These are phyloP conservation scores for Lasioglossum vierecki DNA, from an alignment of 2,888 invertebrate genomes.

Conservation along the genomic window DNA sequence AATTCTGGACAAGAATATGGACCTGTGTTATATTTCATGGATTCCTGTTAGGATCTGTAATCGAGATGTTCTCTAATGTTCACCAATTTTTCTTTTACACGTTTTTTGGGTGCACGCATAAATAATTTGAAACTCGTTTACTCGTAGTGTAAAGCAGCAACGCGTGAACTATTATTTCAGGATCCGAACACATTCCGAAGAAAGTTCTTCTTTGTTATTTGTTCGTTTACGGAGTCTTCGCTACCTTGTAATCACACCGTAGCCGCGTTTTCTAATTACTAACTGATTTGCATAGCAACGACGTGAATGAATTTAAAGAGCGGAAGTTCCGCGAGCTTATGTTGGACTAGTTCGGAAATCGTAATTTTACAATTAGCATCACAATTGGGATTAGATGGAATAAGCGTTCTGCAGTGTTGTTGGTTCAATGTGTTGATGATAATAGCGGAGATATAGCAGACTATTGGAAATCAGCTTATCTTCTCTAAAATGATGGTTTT, in stretches of 20 bases:
- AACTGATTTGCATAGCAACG: neutral
- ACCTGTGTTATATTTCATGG: too few species aligned
- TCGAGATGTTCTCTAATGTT: neutral
- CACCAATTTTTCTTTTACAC: neutral
- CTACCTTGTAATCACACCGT: neutral
- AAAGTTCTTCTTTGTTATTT: neutral
- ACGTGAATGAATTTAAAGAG: constrained; percentile 1
- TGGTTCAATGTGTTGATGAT: neutral
- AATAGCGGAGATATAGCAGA: neutral
- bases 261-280: neutral
- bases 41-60: neutral
- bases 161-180: neutral
- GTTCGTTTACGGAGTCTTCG: neutral
- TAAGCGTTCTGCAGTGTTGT: neutral
- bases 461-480: too few species aligned
- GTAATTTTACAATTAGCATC: constrained; percentile 1
- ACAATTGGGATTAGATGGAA: neutral
- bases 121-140: neutral
- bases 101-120: neutral
- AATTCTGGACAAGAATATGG: neutral
- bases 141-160: too few species aligned
- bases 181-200: neutral
- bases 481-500: too few species aligned
- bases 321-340: constrained; percentile 5
- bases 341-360: neutral